These are phyloP conservation scores for Archips xylosteana DNA, from an alignment of 2,888 invertebrate genomes.

Conservation along the genomic window DNA sequence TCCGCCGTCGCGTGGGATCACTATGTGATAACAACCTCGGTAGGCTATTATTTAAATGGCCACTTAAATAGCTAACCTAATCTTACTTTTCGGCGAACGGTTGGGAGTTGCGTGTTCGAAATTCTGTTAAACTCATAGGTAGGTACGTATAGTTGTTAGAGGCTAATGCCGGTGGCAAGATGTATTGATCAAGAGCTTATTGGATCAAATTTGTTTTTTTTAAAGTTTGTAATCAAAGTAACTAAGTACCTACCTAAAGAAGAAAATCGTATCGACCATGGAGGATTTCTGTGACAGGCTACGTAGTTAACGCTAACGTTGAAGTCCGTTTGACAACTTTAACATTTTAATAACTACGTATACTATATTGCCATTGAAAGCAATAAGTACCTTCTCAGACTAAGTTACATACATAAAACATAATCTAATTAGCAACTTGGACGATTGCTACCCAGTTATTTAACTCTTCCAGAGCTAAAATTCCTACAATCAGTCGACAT, in stretches of 20 bases:
- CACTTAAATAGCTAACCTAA: slow-evolving; percentile 21
- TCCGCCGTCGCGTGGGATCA: slow-evolving; percentile 56
- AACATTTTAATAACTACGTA: too few relatives aligned
- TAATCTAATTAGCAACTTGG: background rate
- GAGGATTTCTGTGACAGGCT: too few relatives aligned
- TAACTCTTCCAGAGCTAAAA: slow-evolving; percentile 6
- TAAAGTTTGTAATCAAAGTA: too few relatives aligned
- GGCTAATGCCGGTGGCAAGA: background rate
- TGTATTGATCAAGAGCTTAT: background rate
- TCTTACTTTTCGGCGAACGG: slow-evolving; percentile 9
- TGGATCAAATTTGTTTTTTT: too few relatives aligned
- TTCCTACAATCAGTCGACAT: slow-evolving; percentile 24
- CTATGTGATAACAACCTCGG: slow-evolving; percentile 41
- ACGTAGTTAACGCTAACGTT: too few relatives aligned
- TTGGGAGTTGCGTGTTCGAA: slow-evolving; percentile 29
- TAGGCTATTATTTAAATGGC: slow-evolving; percentile 38
- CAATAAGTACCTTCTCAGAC: background rate
- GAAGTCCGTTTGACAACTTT: too few relatives aligned
- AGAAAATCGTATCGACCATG: too few relatives aligned
- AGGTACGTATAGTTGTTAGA: background rate
- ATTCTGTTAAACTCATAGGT: background rate
- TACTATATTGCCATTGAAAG: too few relatives aligned
- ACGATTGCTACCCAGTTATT: slow-evolving; percentile 9
- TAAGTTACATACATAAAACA: background rate
- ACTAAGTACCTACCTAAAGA: too few relatives aligned